Evolutionary conservation across 2,888 invertebrate genomes (phyloP).

Genomic region (Agonopterix alstromeriana): DNA sequence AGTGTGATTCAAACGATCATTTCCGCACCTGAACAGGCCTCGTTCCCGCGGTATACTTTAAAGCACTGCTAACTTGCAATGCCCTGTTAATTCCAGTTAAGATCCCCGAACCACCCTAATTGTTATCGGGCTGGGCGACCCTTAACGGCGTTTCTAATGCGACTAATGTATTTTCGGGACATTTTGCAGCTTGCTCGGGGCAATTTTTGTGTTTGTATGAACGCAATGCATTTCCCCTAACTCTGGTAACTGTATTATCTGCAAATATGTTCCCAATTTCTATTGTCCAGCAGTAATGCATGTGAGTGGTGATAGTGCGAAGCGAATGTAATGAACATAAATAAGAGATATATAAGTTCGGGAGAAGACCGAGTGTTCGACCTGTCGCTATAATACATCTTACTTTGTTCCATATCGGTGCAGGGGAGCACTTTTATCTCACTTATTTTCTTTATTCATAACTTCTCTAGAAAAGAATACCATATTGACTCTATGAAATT

Average conservation of each 20-base stretch:
- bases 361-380: constrained; percentile 25
- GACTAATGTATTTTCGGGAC: constrained; percentile 74
- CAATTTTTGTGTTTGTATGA: constrained; percentile 71
- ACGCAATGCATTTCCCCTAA: constrained; percentile 47
- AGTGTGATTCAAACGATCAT: no score
- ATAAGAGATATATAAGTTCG: constrained; percentile 53
- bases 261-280: constrained; percentile 74
- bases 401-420: constrained; percentile 23
- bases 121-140: constrained; percentile 66
- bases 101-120: constrained; percentile 70
- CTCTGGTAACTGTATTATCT: constrained; percentile 69
- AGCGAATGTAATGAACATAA: constrained; percentile 63
- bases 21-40: no score
- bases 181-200: constrained; percentile 74
- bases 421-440: neutral
- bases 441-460: no score
- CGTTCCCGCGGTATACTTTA: constrained; percentile 12
- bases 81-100: constrained; percentile 69
- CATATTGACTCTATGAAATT: no score
- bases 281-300: constrained; percentile 57
- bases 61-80: constrained; percentile 61
- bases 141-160: constrained; percentile 74
- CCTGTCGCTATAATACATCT: constrained; percentile 39
- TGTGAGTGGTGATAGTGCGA: constrained; percentile 35
- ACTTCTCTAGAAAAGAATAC: no score